These are phyloP conservation scores for Diplodus sargus DNA, from an alignment of 2,797 vertebrate species.

Conservation along the genomic window DNA sequence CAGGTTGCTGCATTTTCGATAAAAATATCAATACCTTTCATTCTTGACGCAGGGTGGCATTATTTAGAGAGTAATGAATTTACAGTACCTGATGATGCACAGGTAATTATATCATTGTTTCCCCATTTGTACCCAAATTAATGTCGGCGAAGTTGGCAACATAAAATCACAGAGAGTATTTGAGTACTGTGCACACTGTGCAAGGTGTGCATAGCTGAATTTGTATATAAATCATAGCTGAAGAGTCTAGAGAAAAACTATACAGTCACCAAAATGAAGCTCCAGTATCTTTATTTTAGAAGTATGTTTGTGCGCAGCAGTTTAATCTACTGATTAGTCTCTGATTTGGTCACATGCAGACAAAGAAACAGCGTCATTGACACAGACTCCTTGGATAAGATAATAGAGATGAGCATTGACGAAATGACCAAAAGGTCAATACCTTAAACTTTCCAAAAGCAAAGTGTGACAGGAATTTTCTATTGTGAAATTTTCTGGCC, in stretches of 20 bases:
- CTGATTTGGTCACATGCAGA: too few species aligned
- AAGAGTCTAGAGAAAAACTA: neutral
- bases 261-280: neutral
- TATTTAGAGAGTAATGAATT: neutral
- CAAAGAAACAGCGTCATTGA: too few species aligned
- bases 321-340: too few species aligned
- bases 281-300: neutral
- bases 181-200: too few species aligned
- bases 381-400: too few species aligned
- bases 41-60: neutral
- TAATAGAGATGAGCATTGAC: neutral
- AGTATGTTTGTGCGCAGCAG: too few species aligned
- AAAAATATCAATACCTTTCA: neutral
- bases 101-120: neutral
- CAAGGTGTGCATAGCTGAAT: neutral
- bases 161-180: neutral
- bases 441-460: too few species aligned
- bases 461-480: neutral
- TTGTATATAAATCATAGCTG: neutral
- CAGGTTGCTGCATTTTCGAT: neutral
- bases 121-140: neutral
- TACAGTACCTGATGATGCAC: neutral
- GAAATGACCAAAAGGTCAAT: too few species aligned
- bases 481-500: neutral
- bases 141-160: neutral